phyloP scores from a whole-genome alignment of 2,888 invertebrate species.

The Tenthredo livida region DNA sequence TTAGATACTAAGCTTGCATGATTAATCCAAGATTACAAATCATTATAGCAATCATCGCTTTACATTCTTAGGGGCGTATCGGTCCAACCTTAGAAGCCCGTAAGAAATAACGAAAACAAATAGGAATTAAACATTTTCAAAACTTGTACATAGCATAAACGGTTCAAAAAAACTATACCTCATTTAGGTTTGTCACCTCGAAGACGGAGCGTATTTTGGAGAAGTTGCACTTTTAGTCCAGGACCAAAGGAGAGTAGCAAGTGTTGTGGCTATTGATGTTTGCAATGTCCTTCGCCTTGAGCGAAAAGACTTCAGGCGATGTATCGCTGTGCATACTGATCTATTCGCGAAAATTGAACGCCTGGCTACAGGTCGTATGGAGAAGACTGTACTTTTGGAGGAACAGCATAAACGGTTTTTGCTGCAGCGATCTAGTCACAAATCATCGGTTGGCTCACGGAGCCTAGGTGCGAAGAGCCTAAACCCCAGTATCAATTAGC shows the following conservation, averaged over 20 bases:
- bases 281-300: conserved; percentile 83
- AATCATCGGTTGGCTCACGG: conserved; percentile 33
- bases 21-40: no score
- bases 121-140: not conserved
- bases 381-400: conserved; percentile 73
- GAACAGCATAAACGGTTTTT: conserved; percentile 70
- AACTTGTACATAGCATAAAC: not conserved
- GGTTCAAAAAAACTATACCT: conserved; percentile 52
- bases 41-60: no score
- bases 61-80: no score
- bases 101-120: no score
- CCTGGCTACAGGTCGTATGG: conserved; percentile 74
- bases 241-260: conserved; percentile 80
- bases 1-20: no score
- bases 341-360: conserved; percentile 73
- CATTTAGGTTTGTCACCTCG: conserved; percentile 78
- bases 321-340: conserved; percentile 70
- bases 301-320: conserved; percentile 79
- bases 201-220: conserved; percentile 84
- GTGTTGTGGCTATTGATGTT: conserved; percentile 82
- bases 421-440: conserved; percentile 56
- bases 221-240: conserved; percentile 82
- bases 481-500: not conserved
- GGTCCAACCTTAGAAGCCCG: no score
- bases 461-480: conserved; percentile 8